Evolutionary conservation across 2,888 invertebrate species (phyloP), one percentile per base, ranked within the genome.

Genomic region (Synergus japonicus): DNA sequence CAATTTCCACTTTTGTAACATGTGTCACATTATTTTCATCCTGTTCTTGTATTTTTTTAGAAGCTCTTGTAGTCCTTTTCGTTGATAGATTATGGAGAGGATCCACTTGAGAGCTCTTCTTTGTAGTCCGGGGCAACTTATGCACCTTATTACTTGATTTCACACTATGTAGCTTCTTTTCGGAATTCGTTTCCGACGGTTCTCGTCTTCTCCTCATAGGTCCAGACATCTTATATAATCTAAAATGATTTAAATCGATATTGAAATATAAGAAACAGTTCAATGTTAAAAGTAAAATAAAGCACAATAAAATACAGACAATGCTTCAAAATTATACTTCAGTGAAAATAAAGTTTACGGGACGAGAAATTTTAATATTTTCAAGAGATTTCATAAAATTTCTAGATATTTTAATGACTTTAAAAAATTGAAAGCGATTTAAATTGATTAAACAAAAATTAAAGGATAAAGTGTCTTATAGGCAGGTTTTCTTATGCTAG

Each of bases 1-100:
- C 41, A 41, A 18, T 5, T 60, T 22, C 22, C 22, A 37, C 15
- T 22, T 29, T 15, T 29, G 49, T 49, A 29, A 15, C 37, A 22
- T 10, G 37, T 29, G 69, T 29, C 15, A 37, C 15, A 49, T 29
- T 29, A 37, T 69, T 69, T 29, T 69, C 69, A 8, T 69, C 69
- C 29, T 69, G 69, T 4, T 69, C 49, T 54, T 69, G 46, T n/a
- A n/a, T 22, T 18, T 49, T 69, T 29, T 69, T 69, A 15, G 49
- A 69, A n/a, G 37, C 3, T 37, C 49, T 22, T 15, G 49, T 69
- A 8, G 49, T 49, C 46, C 49, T 49, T 9, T 15, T 49, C 37
- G 15, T 49, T 0, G 29, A 9, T 8, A 4, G 7, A 49, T n/a
- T 29, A 29, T 69, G 22, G 4, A 13, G 29, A 69, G 46, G 8